Evolutionary conservation across 2,113 vertebrate species (phyloP).

Genomic region (Pseudolaguvia tuberculata): DNA sequence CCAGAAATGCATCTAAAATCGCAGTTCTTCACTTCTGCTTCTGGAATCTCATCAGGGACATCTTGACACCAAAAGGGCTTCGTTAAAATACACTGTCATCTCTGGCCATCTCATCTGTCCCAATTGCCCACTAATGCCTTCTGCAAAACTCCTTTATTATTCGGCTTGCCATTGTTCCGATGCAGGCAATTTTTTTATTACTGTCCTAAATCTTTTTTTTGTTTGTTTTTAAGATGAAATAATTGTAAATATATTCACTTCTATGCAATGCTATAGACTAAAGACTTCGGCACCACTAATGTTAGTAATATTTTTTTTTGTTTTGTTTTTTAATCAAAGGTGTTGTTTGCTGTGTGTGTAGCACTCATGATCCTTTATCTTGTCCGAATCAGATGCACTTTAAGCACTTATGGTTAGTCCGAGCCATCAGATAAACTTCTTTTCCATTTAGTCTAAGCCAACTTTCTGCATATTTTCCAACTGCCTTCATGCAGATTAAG

Average conservation of each 20-base stretch:
- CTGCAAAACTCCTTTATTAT: background rate
- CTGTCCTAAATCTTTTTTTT: background rate
- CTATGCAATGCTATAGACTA: background rate
- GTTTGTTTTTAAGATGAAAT: background rate
- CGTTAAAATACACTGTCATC: background rate
- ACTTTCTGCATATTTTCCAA: conserved; percentile 13
- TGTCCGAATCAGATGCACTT: conserved; percentile 11
- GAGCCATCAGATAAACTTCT: conserved; percentile 16
- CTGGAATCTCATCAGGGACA: conserved; percentile 33
- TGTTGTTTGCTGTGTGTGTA: background rate
- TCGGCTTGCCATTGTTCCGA: background rate
- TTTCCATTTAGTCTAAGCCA: conserved; percentile 5
- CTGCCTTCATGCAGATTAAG: background rate
- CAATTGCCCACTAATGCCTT: conserved; percentile 5
- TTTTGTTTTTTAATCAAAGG: background rate
- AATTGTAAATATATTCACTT: conserved; percentile 6
- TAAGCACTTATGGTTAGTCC: background rate
- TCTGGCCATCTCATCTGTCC: conserved; percentile 5
- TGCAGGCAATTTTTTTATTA: background rate
- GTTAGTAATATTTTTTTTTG: background rate
- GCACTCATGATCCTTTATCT: conserved; percentile 10
- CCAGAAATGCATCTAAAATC: conserved; percentile 64
- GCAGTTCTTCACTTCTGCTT: conserved; percentile 26
- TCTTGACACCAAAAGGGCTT: background rate
- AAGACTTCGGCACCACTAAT: background rate